phyloP scores from a whole-genome alignment of 2,888 invertebrate genomes.

The Acanthococcus lagerstroemiae region DNA sequence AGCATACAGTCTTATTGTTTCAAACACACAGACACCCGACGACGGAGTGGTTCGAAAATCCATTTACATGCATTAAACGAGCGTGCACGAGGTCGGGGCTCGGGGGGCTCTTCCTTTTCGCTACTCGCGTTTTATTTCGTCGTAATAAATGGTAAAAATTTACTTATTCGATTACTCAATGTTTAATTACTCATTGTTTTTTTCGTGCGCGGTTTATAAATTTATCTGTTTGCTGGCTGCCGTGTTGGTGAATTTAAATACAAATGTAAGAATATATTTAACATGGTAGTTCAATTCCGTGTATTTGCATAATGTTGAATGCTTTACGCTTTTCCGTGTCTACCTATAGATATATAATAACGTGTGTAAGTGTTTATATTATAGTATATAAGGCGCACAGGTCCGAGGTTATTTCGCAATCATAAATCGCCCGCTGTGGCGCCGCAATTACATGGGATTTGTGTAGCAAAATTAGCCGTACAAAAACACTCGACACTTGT shows the following conservation, averaged over 20 bases:
- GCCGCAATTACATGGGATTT: too few species aligned
- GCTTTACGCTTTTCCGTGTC: too few species aligned
- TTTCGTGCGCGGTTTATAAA: not conserved
- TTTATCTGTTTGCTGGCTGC: not conserved
- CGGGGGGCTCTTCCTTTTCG: not conserved
- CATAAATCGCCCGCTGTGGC: too few species aligned
- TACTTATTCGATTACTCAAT: not conserved
- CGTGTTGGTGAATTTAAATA: not conserved
- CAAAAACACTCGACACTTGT: too few species aligned
- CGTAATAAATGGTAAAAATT: not conserved
- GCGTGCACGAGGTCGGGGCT: not conserved
- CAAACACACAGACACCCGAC: not conserved
- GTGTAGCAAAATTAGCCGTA: too few species aligned
- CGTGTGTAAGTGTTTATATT: too few species aligned
- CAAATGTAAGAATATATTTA: not conserved
- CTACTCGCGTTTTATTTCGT: not conserved
- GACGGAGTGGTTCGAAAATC: constrained; percentile 25
- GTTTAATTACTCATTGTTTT: not conserved
- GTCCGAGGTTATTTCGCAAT: too few species aligned
- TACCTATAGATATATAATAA: too few species aligned
- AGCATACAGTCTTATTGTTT: constrained; percentile 1
- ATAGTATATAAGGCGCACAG: too few species aligned
- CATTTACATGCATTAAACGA: constrained; percentile 20
- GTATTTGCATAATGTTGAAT: too few species aligned
- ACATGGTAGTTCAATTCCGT: not conserved